These are phyloP conservation scores for Tipula unca DNA, from an alignment of 2,888 invertebrate genomes.

Conservation along the genomic window DNA sequence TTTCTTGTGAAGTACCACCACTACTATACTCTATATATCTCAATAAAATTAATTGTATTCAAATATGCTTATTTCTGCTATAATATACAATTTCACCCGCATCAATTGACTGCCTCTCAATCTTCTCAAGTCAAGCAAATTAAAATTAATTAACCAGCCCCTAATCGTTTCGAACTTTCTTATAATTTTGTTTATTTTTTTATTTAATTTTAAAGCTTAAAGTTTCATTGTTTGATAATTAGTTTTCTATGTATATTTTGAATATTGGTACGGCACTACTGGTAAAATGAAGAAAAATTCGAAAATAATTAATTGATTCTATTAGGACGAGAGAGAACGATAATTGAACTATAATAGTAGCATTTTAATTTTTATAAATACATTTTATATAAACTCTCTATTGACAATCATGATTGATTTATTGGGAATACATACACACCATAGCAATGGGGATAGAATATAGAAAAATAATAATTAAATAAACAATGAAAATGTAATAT, in stretches of 20 bases:
- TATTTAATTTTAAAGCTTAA: neutral
- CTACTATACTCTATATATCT: too few relatives aligned
- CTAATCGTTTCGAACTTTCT: neutral
- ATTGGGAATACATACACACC: neutral
- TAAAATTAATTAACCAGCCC: neutral
- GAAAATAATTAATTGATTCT: neutral
- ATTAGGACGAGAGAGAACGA: neutral
- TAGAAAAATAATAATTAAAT: neutral
- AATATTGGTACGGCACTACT: neutral
- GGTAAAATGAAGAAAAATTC: neutral
- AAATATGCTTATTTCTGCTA: too few relatives aligned
- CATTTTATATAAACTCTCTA: neutral
- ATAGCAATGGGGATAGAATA: neutral
- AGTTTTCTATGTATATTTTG: neutral
- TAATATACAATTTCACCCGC: neutral
- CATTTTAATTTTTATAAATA: neutral
- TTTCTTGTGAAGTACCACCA: neutral
- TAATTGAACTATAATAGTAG: neutral
- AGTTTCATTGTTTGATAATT: neutral
- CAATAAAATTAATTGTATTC: neutral
- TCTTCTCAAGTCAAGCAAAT: neutral
- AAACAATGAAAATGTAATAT: neutral
- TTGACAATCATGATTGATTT: conserved; percentile 8
- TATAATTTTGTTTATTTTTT: neutral
- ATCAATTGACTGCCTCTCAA: neutral